Evolutionary conservation across 2,888 invertebrate genomes (phyloP).

Genomic region (Conops quadrifasciatus): DNA sequence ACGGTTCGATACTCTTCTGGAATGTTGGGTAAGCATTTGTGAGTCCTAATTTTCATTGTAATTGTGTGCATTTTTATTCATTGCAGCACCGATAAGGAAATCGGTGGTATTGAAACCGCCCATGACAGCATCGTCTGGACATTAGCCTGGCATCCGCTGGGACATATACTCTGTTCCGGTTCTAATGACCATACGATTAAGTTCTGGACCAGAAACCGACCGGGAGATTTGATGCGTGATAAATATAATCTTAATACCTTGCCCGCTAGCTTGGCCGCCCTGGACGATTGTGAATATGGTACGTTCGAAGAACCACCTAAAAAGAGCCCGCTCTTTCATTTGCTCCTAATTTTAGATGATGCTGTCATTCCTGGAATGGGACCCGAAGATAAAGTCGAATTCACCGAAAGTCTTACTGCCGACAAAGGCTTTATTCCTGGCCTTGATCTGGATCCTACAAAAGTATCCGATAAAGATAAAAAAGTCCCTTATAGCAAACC

Average conservation of each 20-base stretch:
- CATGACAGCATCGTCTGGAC: constrained; percentile 99
- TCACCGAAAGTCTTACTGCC: constrained; percentile 72
- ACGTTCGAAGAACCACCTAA: constrained; percentile 36
- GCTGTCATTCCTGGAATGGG: constrained; percentile 96
- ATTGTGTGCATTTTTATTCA: too few species aligned
- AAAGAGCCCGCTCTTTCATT: not conserved
- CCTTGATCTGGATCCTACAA: constrained; percentile 79
- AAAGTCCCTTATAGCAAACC: constrained; percentile 95
- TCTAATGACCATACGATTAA: constrained; percentile 99
- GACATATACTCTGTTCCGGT: constrained; percentile 97
- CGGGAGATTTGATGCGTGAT: constrained; percentile 98
- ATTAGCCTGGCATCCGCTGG: constrained; percentile 98
- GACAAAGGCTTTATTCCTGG: constrained; percentile 79
- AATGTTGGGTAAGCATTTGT: constrained; percentile 92
- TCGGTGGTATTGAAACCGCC: constrained; percentile 97
- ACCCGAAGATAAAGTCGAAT: constrained; percentile 91
- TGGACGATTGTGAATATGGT: constrained; percentile 77
- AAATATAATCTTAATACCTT: constrained; percentile 95
- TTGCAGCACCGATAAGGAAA: constrained; percentile 91
- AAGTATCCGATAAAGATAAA: constrained; percentile 76
- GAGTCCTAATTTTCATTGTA: constrained; percentile 22
- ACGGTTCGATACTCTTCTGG: constrained; percentile 99
- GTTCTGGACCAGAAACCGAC: constrained; percentile 99
- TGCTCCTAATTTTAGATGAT: constrained; percentile 68
- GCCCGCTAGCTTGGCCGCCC: constrained; percentile 80